Evolutionary conservation across 2,888 invertebrate genomes (phyloP).

Genomic region (Hecatera dysodea): DNA sequence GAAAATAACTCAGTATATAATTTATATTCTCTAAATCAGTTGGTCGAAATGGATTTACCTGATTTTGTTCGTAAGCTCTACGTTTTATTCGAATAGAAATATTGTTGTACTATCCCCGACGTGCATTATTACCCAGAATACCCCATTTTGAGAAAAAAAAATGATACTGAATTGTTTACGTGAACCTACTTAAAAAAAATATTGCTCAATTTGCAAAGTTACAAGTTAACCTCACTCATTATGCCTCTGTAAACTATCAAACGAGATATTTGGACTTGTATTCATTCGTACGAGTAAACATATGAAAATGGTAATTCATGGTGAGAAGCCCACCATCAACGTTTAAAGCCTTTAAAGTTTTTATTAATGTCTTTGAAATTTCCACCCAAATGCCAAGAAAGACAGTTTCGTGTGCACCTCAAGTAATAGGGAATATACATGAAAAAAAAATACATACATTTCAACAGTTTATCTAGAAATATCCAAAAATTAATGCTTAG

Average conservation of each 20-base stretch:
- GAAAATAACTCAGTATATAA: neutral
- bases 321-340: constrained; percentile 27
- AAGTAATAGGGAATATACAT: no score
- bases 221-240: constrained; percentile 28
- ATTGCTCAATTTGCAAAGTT: constrained; percentile 46
- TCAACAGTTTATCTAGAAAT: no score
- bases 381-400: no score
- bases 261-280: constrained; percentile 31
- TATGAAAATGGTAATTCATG: neutral
- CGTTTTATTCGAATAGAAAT: neutral
- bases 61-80: constrained; percentile 44
- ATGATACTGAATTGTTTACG: constrained; percentile 61
- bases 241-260: constrained; percentile 64
- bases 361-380: neutral
- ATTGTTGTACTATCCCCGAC: constrained; percentile 44
- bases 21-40: neutral
- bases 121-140: constrained; percentile 44
- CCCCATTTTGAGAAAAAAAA: constrained; percentile 26
- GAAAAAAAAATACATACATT: no score
- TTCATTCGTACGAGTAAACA: constrained; percentile 4
- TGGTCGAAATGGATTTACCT: constrained; percentile 14
- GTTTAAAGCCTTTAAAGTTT: constrained; percentile 9
- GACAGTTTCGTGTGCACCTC: neutral
- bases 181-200: constrained; percentile 37
- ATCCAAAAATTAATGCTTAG: no score